phyloP scores from a whole-genome alignment of 2,888 invertebrate species.

The Physocephala rufipes region DNA sequence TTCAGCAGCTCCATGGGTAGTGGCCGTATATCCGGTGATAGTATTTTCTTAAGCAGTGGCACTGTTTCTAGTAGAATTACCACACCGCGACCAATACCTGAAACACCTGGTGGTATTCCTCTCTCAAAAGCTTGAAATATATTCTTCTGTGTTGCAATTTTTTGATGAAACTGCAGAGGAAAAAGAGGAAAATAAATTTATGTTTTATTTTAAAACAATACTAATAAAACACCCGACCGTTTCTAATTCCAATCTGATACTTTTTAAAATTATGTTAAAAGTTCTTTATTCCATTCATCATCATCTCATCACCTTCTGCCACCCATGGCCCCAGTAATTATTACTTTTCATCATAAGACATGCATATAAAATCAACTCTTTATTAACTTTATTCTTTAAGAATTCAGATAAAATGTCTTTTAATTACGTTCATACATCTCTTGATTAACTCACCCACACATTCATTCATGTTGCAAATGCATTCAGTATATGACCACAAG shows the following conservation, averaged over 20 bases:
- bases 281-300: too few relatives aligned
- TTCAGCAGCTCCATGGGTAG: slow-evolving; percentile 68
- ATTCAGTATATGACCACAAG: not conserved
- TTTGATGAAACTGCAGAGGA: slow-evolving; percentile 69
- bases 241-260: not conserved
- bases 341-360: slow-evolving; percentile 25
- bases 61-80: slow-evolving; percentile 75
- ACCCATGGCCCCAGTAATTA: not conserved
- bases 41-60: slow-evolving; percentile 76
- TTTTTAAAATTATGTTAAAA: too few relatives aligned
- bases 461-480: slow-evolving; percentile 17
- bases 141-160: slow-evolving; percentile 67
- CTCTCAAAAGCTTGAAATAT: slow-evolving; percentile 71
- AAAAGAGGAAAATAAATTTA: too few relatives aligned
- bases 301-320: too few relatives aligned
- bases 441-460: slow-evolving; percentile 3
- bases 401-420: slow-evolving; percentile 16
- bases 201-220: not conserved
- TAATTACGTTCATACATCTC: not conserved
- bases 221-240: not conserved
- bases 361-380: slow-evolving; percentile 26
- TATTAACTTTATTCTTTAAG: slow-evolving; percentile 15
- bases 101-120: slow-evolving; percentile 69
- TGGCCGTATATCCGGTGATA: slow-evolving; percentile 79
- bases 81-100: slow-evolving; percentile 61